These are phyloP conservation scores for Anhinga rufa DNA, from an alignment of 2,113 vertebrate genomes.

Conservation along the genomic window DNA sequence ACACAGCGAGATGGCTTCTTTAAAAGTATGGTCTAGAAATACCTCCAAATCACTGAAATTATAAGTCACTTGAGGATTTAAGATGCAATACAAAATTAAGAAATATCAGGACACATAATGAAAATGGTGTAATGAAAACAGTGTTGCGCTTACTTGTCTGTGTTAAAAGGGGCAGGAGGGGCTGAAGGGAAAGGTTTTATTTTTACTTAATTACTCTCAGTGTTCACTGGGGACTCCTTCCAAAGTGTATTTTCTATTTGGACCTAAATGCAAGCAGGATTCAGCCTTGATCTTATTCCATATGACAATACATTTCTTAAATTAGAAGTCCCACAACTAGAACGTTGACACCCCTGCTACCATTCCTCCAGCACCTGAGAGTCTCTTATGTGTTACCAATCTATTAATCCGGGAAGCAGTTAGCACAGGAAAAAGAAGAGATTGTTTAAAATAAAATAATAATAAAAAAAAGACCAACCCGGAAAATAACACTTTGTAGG, in stretches of 20 bases:
- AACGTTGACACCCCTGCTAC: background rate
- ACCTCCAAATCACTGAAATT: conserved; percentile 24
- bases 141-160: background rate
- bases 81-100: conserved; percentile 10
- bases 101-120: conserved; percentile 10
- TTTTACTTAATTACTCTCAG: conserved; percentile 45
- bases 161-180: background rate
- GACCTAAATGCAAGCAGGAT: conserved; percentile 16
- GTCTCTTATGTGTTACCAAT: background rate
- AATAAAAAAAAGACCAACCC: background rate
- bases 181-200: conserved; percentile 40
- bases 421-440: background rate
- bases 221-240: conserved; percentile 10
- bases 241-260: conserved; percentile 7
- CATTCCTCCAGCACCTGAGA: background rate
- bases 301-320: background rate
- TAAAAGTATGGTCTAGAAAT: background rate
- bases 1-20: background rate
- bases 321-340: conserved; percentile 32
- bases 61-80: conserved; percentile 21
- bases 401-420: background rate
- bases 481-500: background rate
- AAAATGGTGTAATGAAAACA: conserved; percentile 13
- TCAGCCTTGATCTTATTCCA: conserved; percentile 32
- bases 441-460: background rate